Evolutionary conservation across 2,797 vertebrate species (phyloP).

Genomic region (Dendrocincla tyrannina): DNA sequence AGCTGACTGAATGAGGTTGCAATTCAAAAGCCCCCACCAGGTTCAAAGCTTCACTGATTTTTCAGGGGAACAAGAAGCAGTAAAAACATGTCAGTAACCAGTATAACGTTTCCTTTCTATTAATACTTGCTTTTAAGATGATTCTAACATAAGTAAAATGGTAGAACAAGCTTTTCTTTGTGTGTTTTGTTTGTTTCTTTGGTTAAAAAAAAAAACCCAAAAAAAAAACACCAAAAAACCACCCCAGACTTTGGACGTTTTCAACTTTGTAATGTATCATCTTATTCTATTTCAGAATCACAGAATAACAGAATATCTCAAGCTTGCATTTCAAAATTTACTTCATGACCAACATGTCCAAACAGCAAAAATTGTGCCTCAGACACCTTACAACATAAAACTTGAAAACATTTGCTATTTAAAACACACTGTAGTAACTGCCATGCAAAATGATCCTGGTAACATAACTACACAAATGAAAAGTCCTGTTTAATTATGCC

Average conservation of each 20-base stretch:
- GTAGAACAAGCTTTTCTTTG: not conserved
- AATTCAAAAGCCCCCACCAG: not conserved
- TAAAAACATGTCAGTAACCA: not conserved
- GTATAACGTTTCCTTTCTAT: not conserved
- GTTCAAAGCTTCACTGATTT: not conserved
- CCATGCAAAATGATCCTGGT: not conserved
- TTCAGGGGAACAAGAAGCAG: not conserved
- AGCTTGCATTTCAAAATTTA: not conserved
- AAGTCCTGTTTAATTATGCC: not conserved
- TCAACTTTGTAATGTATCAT: not conserved
- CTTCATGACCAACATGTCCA: not conserved
- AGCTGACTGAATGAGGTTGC: slow-evolving; percentile 12
- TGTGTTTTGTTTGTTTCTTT: not conserved
- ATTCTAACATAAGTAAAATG: not conserved
- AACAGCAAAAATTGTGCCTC: not conserved
- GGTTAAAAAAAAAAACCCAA: not conserved
- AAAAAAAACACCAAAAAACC: not conserved
- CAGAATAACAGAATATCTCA: not conserved
- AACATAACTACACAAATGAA: not conserved
- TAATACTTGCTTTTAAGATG: not conserved
- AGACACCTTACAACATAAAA: not conserved
- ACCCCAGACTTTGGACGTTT: not conserved
- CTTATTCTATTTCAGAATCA: not conserved
- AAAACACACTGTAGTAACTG: not conserved
- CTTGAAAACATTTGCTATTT: not conserved